phyloP scores from a whole-genome alignment of 2,888 invertebrate genomes.

The Prosopocoilus inquinatus region DNA sequence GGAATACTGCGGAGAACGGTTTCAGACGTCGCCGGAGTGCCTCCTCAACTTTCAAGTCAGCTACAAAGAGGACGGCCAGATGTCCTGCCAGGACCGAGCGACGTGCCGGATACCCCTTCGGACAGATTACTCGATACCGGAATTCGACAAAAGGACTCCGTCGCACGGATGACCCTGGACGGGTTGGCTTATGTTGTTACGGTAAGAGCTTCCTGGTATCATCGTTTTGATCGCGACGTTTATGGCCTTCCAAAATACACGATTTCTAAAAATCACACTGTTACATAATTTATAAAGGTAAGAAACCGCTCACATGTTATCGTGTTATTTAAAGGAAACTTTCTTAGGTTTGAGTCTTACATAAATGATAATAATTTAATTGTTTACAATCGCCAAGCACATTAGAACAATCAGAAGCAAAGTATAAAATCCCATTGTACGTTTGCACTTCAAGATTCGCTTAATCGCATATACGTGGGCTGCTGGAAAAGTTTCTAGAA shows the following conservation, averaged over 20 bases:
- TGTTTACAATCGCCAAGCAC: no score
- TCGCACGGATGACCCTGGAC: constrained; percentile 77
- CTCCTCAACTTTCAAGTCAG: constrained; percentile 11
- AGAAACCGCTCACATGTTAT: neutral
- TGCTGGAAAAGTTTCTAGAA: no score
- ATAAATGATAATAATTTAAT: no score
- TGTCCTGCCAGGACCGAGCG: constrained; percentile 49
- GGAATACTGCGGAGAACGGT: constrained; percentile 24
- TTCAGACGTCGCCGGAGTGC: constrained; percentile 27
- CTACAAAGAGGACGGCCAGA: constrained; percentile 47
- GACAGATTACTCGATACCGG: constrained; percentile 31
- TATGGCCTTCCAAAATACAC: neutral
- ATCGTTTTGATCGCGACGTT: neutral
- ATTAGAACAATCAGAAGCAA: no score
- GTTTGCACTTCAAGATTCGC: no score
- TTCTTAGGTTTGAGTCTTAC: no score
- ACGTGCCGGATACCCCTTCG: constrained; percentile 46
- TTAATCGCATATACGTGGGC: no score
- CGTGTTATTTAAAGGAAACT: no score
- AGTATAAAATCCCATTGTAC: no score
- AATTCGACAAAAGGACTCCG: constrained; percentile 71
- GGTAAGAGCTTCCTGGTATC: constrained; percentile 53
- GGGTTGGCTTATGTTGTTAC: constrained; percentile 77
- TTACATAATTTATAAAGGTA: no score
- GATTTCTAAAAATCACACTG: no score